Evolutionary conservation across 2,113 vertebrate genomes (phyloP).

Genomic region (Pterocles gutturalis): DNA sequence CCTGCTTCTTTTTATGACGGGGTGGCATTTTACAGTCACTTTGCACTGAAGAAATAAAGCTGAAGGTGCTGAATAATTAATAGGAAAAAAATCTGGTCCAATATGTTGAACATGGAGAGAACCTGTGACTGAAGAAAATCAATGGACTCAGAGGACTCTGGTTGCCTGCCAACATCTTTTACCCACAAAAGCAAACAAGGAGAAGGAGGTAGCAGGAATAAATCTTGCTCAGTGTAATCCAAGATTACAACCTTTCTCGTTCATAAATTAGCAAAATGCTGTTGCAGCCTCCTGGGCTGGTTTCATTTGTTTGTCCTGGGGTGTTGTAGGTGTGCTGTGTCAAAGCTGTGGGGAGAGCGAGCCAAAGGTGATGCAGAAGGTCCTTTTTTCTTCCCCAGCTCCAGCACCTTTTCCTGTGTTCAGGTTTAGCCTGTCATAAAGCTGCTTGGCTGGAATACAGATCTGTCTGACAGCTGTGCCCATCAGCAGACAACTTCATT

Average conservation of each 20-base stretch:
- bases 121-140: constrained; percentile 18
- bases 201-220: background rate
- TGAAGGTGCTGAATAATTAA: constrained; percentile 62
- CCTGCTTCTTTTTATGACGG: background rate
- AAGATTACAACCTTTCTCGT: background rate
- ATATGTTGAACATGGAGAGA: background rate
- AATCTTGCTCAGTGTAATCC: background rate
- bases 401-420: background rate
- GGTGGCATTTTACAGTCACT: constrained; percentile 46
- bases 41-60: constrained; percentile 60
- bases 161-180: constrained; percentile 14
- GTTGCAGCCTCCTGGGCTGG: background rate
- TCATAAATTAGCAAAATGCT: background rate
- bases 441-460: constrained; percentile 77
- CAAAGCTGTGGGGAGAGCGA: background rate
- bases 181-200: background rate
- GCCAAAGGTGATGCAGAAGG: background rate
- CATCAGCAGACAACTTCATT: constrained; percentile 86
- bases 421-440: constrained; percentile 43
- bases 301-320: background rate
- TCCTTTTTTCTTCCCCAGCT: background rate
- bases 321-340: background rate
- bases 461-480: constrained; percentile 84
- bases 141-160: background rate
- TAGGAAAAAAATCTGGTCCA: background rate